phyloP scores from a whole-genome alignment of 30 jellyfish, hydroid and myxozoan genomes.

The Chironex yamaguchii region DNA sequence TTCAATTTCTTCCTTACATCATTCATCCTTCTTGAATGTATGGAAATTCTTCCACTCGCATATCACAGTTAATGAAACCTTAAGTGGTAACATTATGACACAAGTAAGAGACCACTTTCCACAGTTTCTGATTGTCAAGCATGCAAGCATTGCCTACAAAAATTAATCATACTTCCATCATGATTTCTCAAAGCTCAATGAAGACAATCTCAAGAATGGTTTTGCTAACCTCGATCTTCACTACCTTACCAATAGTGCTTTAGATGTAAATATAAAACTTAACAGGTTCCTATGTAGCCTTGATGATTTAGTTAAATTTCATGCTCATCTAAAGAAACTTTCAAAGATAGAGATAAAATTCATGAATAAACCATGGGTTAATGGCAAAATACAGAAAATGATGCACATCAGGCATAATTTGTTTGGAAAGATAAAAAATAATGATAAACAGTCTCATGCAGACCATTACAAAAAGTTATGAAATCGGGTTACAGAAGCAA shows the following conservation, averaged over 20 bases:
- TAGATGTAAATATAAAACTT: neutral
- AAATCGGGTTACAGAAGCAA: constrained; percentile 63
- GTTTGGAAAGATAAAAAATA: too few relatives aligned
- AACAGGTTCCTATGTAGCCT: constrained; percentile 3
- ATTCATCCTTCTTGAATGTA: constrained; percentile 16
- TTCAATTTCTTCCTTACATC: constrained; percentile 13
- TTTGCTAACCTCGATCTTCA: constrained; percentile 6
- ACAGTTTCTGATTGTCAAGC: constrained; percentile 14
- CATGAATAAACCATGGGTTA: too few relatives aligned
- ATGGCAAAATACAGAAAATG: too few relatives aligned
- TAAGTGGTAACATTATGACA: constrained; percentile 26
- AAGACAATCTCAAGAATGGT: constrained; percentile 5
- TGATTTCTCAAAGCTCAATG: constrained; percentile 30
- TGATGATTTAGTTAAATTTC: constrained; percentile 14
- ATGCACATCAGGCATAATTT: too few relatives aligned
- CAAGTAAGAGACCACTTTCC: constrained; percentile 8
- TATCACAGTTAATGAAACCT: constrained; percentile 6
- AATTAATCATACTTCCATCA: too few relatives aligned
- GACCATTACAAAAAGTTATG: too few relatives aligned
- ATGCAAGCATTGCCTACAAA: constrained; percentile 3
- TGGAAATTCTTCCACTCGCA: constrained; percentile 9
- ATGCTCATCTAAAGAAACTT: constrained; percentile 8
- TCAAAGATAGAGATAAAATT: neutral
- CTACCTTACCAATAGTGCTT: constrained; percentile 3
- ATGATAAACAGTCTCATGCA: too few relatives aligned